Evolutionary conservation across 2,113 vertebrate genomes (phyloP), one percentile per base, ranked within the genome.

Genomic region (Caretta caretta): DNA sequence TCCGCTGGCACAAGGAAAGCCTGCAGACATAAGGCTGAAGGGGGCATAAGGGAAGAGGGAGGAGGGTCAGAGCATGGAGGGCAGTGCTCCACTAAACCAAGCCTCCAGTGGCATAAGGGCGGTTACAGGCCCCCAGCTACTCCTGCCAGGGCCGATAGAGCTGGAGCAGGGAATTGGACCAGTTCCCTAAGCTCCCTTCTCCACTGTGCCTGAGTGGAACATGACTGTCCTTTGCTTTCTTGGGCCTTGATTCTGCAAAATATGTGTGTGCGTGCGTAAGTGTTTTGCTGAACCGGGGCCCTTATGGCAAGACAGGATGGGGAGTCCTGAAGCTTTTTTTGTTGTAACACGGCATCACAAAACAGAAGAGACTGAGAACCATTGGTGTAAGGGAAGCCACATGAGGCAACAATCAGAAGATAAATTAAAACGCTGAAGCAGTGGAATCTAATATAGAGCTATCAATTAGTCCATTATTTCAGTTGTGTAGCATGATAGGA

Each of bases 141-240:
- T 86, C 31, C 50, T 78, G 11, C 42, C 42, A 78, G 20, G 42
- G 13, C 6, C 27, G 22, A 76, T 25, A 27, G 72, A 42, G 5
- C 42, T 76, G 2, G 78, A 13, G 59, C 84, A 94, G 50, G 27
- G n/a, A 72, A 72, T 50, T 81, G 65, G 16, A 48, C 24, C 25
- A 76, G 38, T 46, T 76, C 42, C 59, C 42, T 80, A 48, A 29
- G 27, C 38, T 80, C 29, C 54, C 42, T 35, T 48, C 22, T 84
- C 17, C 81, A 10, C 0, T 42, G 6, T 22, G 13, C 9, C 78
- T 72, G 10, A 86, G 25, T 24, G 38, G 14, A 78, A n/a, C 6
- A 42, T 29, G 90, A 14, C 20, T 42, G 8, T 0, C 0, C 2
- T 16, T 53, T 75, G 48, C 31, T 75, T 56, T 31, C 59, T 72